A percentile compares a stretch with the other conserved stretches of the same genome.
phyloP scores from a whole-genome alignment of 1,140 invertebrate species.

The Melitaea cinxia region DNA sequence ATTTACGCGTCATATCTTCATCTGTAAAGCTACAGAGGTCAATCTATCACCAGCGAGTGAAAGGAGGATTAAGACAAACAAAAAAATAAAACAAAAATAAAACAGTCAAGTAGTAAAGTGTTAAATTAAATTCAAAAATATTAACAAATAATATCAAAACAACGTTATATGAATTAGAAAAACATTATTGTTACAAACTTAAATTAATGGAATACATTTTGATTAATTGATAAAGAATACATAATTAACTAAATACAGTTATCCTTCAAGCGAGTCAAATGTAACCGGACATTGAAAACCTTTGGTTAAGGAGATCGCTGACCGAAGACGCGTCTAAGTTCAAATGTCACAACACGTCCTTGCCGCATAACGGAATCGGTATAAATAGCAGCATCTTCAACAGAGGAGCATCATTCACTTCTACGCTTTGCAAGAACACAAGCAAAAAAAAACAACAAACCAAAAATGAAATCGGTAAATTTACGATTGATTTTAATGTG shows the following conservation, averaged over 20 bases:
- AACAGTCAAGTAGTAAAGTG: too few relatives aligned
- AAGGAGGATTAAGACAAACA: constrained; percentile 7
- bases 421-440: constrained; percentile 51
- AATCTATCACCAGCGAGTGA: constrained; percentile 13
- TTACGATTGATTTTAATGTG: constrained; percentile 3
- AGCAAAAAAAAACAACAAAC: constrained; percentile 52
- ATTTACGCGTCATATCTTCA: constrained; percentile 14
- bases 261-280: constrained; percentile 29
- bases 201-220: background rate
- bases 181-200: constrained; percentile 1
- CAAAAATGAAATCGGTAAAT: constrained; percentile 80
- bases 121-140: too few relatives aligned
- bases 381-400: constrained; percentile 56
- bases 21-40: constrained; percentile 9
- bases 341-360: constrained; percentile 75
- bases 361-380: constrained; percentile 45
- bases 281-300: constrained; percentile 61
- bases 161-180: too few relatives aligned
- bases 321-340: constrained; percentile 64
- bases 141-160: too few relatives aligned
- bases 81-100: background rate
- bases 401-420: constrained; percentile 64
- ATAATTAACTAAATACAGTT: background rate
- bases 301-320: constrained; percentile 49
- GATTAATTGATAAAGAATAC: background rate